Conservation (phyloP, 2,888 invertebrate species). For the Ophonus ardosiacus region DNA sequence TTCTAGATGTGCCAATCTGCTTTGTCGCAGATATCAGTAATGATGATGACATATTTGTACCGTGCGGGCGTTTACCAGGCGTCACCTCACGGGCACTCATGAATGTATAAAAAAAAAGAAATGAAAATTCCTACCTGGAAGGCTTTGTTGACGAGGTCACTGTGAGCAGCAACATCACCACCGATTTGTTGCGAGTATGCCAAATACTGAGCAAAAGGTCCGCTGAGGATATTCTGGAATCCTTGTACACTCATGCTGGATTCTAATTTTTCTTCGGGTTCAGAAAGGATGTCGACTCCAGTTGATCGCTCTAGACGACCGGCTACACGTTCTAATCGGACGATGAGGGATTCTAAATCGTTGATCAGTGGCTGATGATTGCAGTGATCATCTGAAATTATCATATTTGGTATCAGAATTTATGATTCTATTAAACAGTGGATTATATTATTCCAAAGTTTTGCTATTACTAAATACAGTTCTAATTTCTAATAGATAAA, state of each 20-base stretch:
- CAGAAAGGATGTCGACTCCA: conserved; percentile 29
- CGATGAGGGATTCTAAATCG: conserved; percentile 84
- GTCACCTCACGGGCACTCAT: no score
- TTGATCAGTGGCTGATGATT: conserved; percentile 73
- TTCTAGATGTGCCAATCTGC: no score
- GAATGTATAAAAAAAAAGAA: no score
- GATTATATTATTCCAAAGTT: no score
- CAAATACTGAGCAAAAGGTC: conserved; percentile 87
- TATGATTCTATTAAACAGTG: no score
- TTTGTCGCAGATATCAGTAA: no score
- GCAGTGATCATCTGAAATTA: conserved; percentile 51
- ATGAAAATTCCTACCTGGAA: conserved; percentile 79
- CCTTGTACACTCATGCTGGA: conserved; percentile 86
- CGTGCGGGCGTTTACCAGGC: no score
- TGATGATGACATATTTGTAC: no score
- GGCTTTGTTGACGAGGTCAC: conserved; percentile 87
- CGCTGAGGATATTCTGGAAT: conserved; percentile 85
- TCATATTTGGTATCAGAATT: not conserved
- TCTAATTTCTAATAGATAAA: not conserved
- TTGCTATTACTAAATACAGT: not conserved
- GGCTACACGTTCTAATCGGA: conserved; percentile 86
- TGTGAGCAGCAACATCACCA: conserved; percentile 90
- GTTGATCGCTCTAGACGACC: conserved; percentile 81
- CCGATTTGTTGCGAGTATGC: conserved; percentile 88
- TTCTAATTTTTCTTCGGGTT: conserved; percentile 39